Evolutionary conservation across 2,113 vertebrate species (phyloP), one percentile per base, ranked within the genome.

Genomic region (Bos taurus): DNA sequence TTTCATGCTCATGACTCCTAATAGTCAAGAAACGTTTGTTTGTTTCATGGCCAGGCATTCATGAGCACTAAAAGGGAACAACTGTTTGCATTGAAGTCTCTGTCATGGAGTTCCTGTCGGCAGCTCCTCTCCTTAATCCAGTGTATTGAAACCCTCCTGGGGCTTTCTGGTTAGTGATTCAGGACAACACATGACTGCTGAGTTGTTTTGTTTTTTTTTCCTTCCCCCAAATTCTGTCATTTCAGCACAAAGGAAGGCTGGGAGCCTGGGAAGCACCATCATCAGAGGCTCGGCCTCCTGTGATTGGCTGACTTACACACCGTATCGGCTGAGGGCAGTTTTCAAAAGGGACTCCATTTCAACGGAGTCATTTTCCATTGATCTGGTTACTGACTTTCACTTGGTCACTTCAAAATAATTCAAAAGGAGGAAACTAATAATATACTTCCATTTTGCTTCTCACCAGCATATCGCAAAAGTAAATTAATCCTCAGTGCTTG

Each of bases 381-480:
- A 97, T 57, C 81, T 67, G 30, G 48, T n/a, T 94, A 36, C 88
- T 77, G 60, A 95, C 28, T 96, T 95, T 90, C 81, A 96, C 90
- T 64, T 86, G 77, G 92, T 89, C 82, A 86, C 88, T 97, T 95
- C 67, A 96, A 95, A 92, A 54, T 96, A 82, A 56, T 95, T 96
- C 95, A 85, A 57, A 95, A 28, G 52, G 19, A 95, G n/a, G 60
- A 19, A 94, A 94, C 80, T 88, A 78, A 71, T 85, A 92, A 85
- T 85, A 74, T 77, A 94, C 56, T 59, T 92, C 67, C 78, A 80
- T 82, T 97, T 97, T 96, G 54, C 85, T 40, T 91, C 71, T 86
- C 71, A 50, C 23, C 2, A 14, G 43, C 77, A 28, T 40, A 67
- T 71, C 40, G 6, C 84, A 60, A 48, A 91, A 77, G 14, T 84